Base-by-base conservation (phyloP, 2,888 invertebrate genomes). In the Rhaphigaster nebulosa region DNA sequence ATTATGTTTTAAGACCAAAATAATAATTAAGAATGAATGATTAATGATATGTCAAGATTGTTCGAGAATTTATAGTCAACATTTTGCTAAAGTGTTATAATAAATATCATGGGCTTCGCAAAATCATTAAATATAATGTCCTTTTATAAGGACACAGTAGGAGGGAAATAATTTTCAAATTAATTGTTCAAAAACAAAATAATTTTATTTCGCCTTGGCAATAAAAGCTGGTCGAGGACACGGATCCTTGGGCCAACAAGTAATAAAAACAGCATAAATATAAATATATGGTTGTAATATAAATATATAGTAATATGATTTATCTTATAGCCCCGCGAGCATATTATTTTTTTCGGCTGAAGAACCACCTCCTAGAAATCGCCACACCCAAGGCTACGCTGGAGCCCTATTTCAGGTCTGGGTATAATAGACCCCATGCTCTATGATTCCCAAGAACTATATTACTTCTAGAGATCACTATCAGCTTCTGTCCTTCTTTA, bases 151-250 rank as follows among this genome's bases (percentile, higher is more conserved):
- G n/a, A 60, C 10, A n/a, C 20, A 26, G n/a, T n/a, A 26, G 60
- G n/a, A 60, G 60, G 12, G 60, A 65, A n/a, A 65, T 29, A 65
- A 65, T 29, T 65, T 65, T 4, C 29, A 65, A 65, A 65, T 65
- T 65, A 65, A 65, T 15, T 29, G 65, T 29, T 65, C 29, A 15
- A 65, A 65, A 65, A 65, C 65, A 65, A 65, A 65, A 65, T 34
- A 29, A 65, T 65, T 65, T 65, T 29, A 65, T 65, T 65, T 65
- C 65, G 29, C 65, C 65, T 65, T 65, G 65, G 65, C 18, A 65
- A 65, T 65, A 65, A 65, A 65, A 65, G 29, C 65, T 65, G 65
- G 15, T 15, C 65, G 65, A 65, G 65, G 65, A 65, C 65, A 29
- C 5, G 29, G 29, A 18, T 15, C 65, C 65, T 65, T 29, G 65